Evolutionary conservation across 2,113 vertebrate species (phyloP), one percentile per base, ranked within the genome.

Genomic region (Xenus cinereus): DNA sequence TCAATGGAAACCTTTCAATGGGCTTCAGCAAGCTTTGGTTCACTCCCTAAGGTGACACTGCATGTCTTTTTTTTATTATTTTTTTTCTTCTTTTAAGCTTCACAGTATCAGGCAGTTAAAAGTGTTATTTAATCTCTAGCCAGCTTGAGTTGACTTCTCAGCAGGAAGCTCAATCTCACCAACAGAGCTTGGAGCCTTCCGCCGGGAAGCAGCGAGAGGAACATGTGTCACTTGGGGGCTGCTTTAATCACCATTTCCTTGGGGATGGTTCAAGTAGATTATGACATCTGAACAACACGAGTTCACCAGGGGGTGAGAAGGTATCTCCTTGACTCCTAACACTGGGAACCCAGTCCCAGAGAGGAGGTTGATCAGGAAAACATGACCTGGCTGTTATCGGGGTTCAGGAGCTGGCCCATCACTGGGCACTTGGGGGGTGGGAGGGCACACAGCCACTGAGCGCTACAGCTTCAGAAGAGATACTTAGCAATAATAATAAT

Each of bases 61-160:
- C 62, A 45, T 45, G 77, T 32, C 28, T 43, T 77, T 41, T 76
- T 37, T 46, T 74, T 54, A n/a, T n/a, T n/a, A n/a, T 30, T 53
- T 41, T 51, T 27, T 13, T 8, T 26, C 9, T 83, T 77, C 68
- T 94, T 96, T 79, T 62, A 82, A 93, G 76, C 69, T 33, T 84
- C 89, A 79, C 85, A 95, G 57, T 88, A 50, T 74, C 92, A 90
- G 79, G 73, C 80, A 78, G 79, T 90, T 95, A 89, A 86, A 92
- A 95, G 60, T 28, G 24, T 71, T 87, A 62, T 95, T 95, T 97
- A 67, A 97, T 96, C 90, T 97, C 89, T 5, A 48, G 85, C 94
- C 93, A 96, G 62, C 83, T 60, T 32, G 30, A 94, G 83, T 39
- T 84, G 92, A 87, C 87, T 59, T 56, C 90, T 75, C 88, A 82